phyloP scores from a whole-genome alignment of 1,140 invertebrate genomes.

The Drosophila mayri region DNA sequence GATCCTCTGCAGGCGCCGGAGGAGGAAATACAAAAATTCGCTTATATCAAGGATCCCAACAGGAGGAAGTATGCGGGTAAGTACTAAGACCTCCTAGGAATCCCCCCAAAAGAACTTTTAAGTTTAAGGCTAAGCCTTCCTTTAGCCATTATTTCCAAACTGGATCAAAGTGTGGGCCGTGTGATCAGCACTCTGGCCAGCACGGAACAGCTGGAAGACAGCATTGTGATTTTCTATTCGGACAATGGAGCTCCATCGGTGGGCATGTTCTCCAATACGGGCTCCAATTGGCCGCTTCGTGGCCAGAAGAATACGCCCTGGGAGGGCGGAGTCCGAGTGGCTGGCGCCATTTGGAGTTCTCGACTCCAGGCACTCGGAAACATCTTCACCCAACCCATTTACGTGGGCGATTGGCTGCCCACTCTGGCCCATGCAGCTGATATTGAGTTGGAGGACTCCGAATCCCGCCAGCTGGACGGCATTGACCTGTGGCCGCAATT shows the following conservation, averaged over 20 bases:
- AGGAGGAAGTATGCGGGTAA: constrained; percentile 92
- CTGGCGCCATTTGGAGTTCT: constrained; percentile 93
- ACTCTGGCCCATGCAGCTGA: constrained; percentile 89
- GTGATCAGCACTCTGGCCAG: constrained; percentile 90
- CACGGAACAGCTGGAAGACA: constrained; percentile 89
- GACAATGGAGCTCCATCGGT: constrained; percentile 92
- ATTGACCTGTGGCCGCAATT: constrained; percentile 89
- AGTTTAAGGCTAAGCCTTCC: background rate
- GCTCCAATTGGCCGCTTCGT: constrained; percentile 94
- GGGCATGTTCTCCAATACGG: constrained; percentile 90
- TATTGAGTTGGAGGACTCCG: constrained; percentile 78
- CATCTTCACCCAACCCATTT: constrained; percentile 91
- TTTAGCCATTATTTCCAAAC: constrained; percentile 93
- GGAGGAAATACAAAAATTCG: constrained; percentile 90
- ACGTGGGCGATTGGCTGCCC: constrained; percentile 95
- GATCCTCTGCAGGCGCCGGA: constrained; percentile 91
- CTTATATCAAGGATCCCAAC: constrained; percentile 90
- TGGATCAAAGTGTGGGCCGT: constrained; percentile 93
- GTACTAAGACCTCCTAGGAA: background rate
- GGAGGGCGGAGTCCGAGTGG: constrained; percentile 93
- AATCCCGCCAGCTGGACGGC: constrained; percentile 87
- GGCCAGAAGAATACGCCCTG: constrained; percentile 93
- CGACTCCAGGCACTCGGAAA: constrained; percentile 85
- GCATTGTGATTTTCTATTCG: constrained; percentile 90
- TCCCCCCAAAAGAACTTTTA: no score